Evolutionary conservation across 2,113 vertebrate genomes (phyloP).

Genomic region (Mugil cephalus): DNA sequence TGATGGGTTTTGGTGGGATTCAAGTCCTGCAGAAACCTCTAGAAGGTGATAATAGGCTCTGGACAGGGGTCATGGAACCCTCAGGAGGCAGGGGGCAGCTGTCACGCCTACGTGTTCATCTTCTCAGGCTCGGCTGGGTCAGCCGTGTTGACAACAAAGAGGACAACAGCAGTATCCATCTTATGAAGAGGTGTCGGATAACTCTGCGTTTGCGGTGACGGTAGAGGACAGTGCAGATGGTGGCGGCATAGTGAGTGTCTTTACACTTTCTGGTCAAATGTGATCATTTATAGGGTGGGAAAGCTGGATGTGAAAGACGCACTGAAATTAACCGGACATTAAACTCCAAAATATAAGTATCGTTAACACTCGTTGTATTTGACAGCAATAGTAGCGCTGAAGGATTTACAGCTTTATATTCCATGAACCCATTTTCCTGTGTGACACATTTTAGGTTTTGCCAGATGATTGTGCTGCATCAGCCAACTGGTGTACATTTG

Average conservation of each 20-base stretch:
- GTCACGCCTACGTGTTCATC: slow-evolving; percentile 53
- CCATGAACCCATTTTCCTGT: slow-evolving; percentile 17
- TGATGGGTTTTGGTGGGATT: slow-evolving; percentile 30
- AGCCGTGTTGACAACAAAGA: slow-evolving; percentile 60
- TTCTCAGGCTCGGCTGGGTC: slow-evolving; percentile 14
- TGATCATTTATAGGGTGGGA: slow-evolving; percentile 40
- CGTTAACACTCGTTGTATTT: slow-evolving; percentile 48
- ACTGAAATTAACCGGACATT: slow-evolving; percentile 19
- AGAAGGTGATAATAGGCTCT: slow-evolving; percentile 75
- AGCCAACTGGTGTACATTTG: not conserved
- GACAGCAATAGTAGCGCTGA: slow-evolving; percentile 23
- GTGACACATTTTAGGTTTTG: not conserved
- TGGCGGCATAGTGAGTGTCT: slow-evolving; percentile 18
- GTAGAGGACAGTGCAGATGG: slow-evolving; percentile 31
- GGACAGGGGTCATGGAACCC: slow-evolving; percentile 63
- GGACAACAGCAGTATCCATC: slow-evolving; percentile 48
- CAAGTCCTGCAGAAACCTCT: slow-evolving; percentile 54
- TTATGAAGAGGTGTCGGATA: slow-evolving; percentile 52
- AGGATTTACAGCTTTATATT: slow-evolving; percentile 39
- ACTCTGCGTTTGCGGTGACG: slow-evolving; percentile 27
- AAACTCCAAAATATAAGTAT: slow-evolving; percentile 48
- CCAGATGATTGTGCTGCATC: not conserved
- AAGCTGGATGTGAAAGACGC: slow-evolving; percentile 35
- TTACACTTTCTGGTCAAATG: slow-evolving; percentile 44
- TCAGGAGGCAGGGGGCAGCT: slow-evolving; percentile 46